phyloP scores from a whole-genome alignment of 2,113 vertebrate species.

The Clarias batrachus region DNA sequence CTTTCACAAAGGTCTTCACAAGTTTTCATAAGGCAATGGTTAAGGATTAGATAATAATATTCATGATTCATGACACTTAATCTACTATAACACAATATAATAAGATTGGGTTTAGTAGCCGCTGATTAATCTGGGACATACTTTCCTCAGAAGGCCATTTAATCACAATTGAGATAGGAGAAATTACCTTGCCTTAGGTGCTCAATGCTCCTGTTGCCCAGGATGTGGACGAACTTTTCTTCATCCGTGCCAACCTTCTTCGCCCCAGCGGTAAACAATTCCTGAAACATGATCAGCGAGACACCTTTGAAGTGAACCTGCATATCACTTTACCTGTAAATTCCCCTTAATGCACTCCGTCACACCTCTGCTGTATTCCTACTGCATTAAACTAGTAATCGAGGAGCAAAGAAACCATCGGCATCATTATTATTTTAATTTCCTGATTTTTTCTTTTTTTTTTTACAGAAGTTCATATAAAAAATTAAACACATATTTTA shows the following conservation, averaged over 20 bases:
- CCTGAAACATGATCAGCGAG: constrained; percentile 68
- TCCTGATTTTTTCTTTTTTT: too few species aligned
- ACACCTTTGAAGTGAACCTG: constrained; percentile 24
- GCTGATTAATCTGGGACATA: neutral
- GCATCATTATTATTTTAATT: neutral
- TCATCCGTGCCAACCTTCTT: constrained; percentile 92
- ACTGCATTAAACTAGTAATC: neutral
- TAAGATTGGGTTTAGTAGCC: too few species aligned
- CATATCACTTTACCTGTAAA: constrained; percentile 6
- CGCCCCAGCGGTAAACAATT: constrained; percentile 86
- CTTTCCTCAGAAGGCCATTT: neutral
- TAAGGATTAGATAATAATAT: too few species aligned
- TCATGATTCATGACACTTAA: too few species aligned
- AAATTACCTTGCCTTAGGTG: constrained; percentile 82
- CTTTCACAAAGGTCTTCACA: too few species aligned
- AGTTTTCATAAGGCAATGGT: too few species aligned
- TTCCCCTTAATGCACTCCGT: constrained; percentile 10
- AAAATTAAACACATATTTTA: too few species aligned
- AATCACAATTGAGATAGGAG: neutral
- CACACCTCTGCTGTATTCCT: neutral
- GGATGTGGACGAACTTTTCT: constrained; percentile 88
- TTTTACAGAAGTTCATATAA: neutral
- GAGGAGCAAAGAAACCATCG: neutral
- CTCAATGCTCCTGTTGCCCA: constrained; percentile 85
- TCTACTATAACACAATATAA: too few species aligned